A percentile compares a stretch with the other conserved stretches of the same genome.
Conservation (phyloP, 2,888 invertebrate species). For the Rhagophthalmus giganteus region DNA sequence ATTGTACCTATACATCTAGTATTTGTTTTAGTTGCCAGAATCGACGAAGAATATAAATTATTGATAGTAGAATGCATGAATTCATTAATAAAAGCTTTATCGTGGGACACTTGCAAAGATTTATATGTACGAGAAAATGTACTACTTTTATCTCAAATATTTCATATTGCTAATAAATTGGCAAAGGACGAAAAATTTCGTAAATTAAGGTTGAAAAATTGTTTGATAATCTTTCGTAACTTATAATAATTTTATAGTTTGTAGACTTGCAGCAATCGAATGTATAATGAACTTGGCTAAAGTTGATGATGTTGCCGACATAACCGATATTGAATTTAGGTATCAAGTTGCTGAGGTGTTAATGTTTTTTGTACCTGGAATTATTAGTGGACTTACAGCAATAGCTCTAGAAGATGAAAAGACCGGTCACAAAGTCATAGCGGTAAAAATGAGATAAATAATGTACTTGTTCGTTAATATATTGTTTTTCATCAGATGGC, state of each 20-base stretch:
- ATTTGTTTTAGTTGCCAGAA: slow-evolving; percentile 58
- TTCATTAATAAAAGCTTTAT: slow-evolving; percentile 57
- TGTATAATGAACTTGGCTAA: slow-evolving; percentile 67
- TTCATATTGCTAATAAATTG: slow-evolving; percentile 67
- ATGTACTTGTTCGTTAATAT: neutral
- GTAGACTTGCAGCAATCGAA: slow-evolving; percentile 59
- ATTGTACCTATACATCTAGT: neutral
- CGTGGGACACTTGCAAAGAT: slow-evolving; percentile 57
- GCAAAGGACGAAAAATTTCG: slow-evolving; percentile 68
- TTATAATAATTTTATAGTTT: slow-evolving; percentile 28
- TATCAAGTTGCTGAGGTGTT: slow-evolving; percentile 61
- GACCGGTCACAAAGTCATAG: slow-evolving; percentile 64
- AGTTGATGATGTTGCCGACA: slow-evolving; percentile 60
- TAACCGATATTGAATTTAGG: slow-evolving; percentile 58
- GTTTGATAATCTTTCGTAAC: slow-evolving; percentile 8
- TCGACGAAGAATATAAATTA: slow-evolving; percentile 67
- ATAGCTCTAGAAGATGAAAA: slow-evolving; percentile 62
- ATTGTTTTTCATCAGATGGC: slow-evolving; percentile 47
- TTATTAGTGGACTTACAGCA: slow-evolving; percentile 62
- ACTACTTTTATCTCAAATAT: slow-evolving; percentile 65
- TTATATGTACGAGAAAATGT: slow-evolving; percentile 63
- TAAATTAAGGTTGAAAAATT: slow-evolving; percentile 61
- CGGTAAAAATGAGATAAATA: slow-evolving; percentile 52
- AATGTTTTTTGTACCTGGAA: slow-evolving; percentile 67
- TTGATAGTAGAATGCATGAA: slow-evolving; percentile 61